phyloP scores from a whole-genome alignment of 1,140 invertebrate species.

The Dendroctonus valens region DNA sequence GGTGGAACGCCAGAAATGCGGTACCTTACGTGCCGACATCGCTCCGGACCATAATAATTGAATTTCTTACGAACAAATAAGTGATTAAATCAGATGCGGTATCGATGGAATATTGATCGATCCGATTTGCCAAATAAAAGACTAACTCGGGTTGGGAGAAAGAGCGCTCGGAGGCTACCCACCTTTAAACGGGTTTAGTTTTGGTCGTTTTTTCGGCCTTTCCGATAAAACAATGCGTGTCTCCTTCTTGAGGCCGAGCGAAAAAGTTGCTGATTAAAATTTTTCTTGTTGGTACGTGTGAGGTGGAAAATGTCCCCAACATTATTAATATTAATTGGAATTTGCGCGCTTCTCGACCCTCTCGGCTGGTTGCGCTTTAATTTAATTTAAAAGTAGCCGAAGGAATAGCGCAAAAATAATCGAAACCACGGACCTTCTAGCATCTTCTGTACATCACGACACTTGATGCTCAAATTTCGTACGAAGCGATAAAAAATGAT shows the following conservation, averaged over 20 bases:
- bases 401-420: too few relatives aligned
- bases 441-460: too few relatives aligned
- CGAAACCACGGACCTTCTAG: too few relatives aligned
- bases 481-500: neutral
- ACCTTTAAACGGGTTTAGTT: conserved; percentile 22
- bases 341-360: neutral
- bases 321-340: conserved; percentile 28
- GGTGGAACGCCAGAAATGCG: conserved; percentile 12
- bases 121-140: conserved; percentile 22
- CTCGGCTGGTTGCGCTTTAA: too few relatives aligned
- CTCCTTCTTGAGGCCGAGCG: conserved; percentile 8
- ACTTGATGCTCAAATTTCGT: too few relatives aligned
- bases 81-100: conserved; percentile 21
- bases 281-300: conserved; percentile 25
- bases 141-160: conserved; percentile 1
- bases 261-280: conserved; percentile 25
- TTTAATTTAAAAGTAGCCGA: too few relatives aligned
- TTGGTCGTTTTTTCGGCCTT: conserved; percentile 8
- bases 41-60: conserved; percentile 14
- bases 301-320: conserved; percentile 25
- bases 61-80: conserved; percentile 25
- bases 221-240: conserved; percentile 18
- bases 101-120: conserved; percentile 24
- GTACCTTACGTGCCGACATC: conserved; percentile 5
- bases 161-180: neutral